phyloP scores from a whole-genome alignment of 2,113 vertebrate genomes.

The Ochotona princeps region DNA sequence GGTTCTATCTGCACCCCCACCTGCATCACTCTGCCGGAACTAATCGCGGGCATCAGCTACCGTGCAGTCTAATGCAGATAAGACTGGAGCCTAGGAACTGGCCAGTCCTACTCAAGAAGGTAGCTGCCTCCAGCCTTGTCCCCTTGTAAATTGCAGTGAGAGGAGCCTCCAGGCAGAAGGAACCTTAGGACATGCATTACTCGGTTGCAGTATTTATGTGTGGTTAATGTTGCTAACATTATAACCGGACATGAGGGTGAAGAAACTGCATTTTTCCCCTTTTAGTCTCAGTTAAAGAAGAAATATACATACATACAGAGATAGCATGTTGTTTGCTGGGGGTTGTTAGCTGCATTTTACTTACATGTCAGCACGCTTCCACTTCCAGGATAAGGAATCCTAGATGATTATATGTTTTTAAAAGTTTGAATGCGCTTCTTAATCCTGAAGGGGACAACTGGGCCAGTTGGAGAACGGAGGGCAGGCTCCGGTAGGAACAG shows the following conservation, averaged over 20 bases:
- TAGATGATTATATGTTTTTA: conserved; percentile 61
- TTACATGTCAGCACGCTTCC: conserved; percentile 75
- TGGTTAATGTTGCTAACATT: conserved; percentile 84
- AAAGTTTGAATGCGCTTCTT: conserved; percentile 85
- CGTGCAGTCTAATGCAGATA: conserved; percentile 88
- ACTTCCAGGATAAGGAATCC: conserved; percentile 53
- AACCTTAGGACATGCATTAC: conserved; percentile 79
- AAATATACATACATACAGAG: background rate
- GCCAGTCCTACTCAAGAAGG: conserved; percentile 73
- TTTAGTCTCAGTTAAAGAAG: conserved; percentile 40
- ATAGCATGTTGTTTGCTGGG: conserved; percentile 64
- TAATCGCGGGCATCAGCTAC: conserved; percentile 86
- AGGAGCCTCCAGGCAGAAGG: conserved; percentile 78
- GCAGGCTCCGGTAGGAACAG: conserved; percentile 76
- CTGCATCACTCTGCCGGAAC: conserved; percentile 87
- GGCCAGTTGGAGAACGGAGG: conserved; percentile 80
- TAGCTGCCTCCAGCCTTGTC: conserved; percentile 78
- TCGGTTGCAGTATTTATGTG: conserved; percentile 85
- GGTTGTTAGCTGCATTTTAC: conserved; percentile 79
- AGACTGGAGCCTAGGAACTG: conserved; percentile 83
- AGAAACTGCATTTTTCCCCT: conserved; percentile 78
- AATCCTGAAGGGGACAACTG: conserved; percentile 71
- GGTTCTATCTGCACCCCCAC: conserved; percentile 85
- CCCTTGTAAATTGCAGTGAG: conserved; percentile 76
- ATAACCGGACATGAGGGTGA: conserved; percentile 75